Evolutionary conservation across 2,797 vertebrate genomes (phyloP).

Genomic region (Sebastes trivittatus): DNA sequence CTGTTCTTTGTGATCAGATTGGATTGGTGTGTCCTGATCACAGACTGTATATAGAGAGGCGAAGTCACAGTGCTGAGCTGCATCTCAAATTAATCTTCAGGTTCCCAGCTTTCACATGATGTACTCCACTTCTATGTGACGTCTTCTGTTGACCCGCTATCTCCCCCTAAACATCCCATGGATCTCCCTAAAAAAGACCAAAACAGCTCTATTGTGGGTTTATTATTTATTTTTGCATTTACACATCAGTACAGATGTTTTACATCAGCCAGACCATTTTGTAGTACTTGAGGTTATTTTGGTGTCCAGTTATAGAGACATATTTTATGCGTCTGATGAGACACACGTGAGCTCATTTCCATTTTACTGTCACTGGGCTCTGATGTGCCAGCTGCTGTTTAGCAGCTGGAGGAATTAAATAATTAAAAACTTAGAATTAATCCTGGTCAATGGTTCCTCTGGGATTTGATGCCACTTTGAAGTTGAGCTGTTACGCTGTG

Average conservation of each 20-base stretch:
- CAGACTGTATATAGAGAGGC: too few species aligned
- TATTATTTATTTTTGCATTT: background rate
- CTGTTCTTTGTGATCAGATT: background rate
- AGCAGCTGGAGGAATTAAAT: conserved; percentile 3
- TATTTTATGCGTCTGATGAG: background rate
- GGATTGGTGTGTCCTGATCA: background rate
- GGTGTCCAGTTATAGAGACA: background rate
- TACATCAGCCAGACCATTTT: background rate
- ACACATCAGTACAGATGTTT: background rate
- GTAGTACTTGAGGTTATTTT: background rate
- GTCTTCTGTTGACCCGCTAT: too few species aligned
- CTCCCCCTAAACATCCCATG: fast-evolving
- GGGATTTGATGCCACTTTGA: background rate
- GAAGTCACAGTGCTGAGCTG: too few species aligned
- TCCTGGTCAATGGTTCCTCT: background rate
- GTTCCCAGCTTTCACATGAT: too few species aligned
- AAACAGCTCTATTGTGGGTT: too few species aligned
- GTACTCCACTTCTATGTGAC: too few species aligned
- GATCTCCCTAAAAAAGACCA: too few species aligned
- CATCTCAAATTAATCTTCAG: too few species aligned
- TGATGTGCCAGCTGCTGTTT: conserved; percentile 13
- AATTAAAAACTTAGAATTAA: background rate
- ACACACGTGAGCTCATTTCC: background rate
- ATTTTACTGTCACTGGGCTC: background rate
- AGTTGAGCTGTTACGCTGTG: background rate